Base-by-base conservation (phyloP, 2,888 invertebrate species). In the Drosophila percnosoma region DNA sequence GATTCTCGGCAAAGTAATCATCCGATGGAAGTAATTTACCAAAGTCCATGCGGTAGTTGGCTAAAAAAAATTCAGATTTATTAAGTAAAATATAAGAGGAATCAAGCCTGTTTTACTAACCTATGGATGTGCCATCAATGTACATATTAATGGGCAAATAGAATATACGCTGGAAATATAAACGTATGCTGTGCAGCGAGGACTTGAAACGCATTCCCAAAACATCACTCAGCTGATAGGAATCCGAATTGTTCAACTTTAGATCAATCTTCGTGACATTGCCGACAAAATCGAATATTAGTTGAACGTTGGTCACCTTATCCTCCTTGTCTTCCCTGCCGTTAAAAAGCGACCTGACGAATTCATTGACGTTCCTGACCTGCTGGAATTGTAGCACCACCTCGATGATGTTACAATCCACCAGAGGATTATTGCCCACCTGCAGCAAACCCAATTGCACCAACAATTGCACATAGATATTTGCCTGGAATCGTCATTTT, bases 141-240 rank as follows among this genome's bases (percentile, higher is more conserved):
- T 93, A 93, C 45, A 94, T 86, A 63, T 91, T 92, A n/a, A 94
- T 86, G 1, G 93, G 91, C 42, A 94, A 88, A 73, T 93, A 92
- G 53, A 94, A 93, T 31, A 94, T 92, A 1, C 91, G 87, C 45
- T 92, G 88, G 36, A 94, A 93, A 78, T 94, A 94, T 31, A 92
- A 88, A 18, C 91, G 91, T 29, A 94, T 84, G 38, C 92, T 91
- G 29, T 77, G 74, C 13, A 94, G 73, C 0, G 94, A 94, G 13
- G 94, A 93, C 81, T 94, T 92, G 70, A 94, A 93, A 57, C 92
- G 92, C 34, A 94, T 80, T 3, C 93, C 91, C 8, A 94, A 91
- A 78, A 94, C 94, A 69, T 94, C 94, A 80, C 93, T 92, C 1
- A 94, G 87, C 0, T 76, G 64, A 75, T 92, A 92, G 18, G 80